Conservation (phyloP, 2,797 vertebrate species). For the Mallotus villosus region DNA sequence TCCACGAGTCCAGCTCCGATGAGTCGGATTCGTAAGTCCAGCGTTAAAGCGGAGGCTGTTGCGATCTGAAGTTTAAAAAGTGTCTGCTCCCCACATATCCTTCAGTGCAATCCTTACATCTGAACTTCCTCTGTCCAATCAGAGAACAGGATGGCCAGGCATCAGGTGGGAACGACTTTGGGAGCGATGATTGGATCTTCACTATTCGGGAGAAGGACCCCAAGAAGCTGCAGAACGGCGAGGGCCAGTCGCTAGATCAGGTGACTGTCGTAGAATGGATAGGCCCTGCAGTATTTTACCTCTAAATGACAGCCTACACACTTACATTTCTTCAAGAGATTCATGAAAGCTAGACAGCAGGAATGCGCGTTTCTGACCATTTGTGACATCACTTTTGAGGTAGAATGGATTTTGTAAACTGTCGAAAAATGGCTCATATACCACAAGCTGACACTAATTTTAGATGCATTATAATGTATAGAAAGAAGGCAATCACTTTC, state of each 20-base stretch:
- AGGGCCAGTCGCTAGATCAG: conserved; percentile 75
- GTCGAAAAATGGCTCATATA: no score
- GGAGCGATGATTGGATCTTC: conserved; percentile 91
- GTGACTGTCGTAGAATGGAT: conserved; percentile 75
- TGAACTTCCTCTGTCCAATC: conserved; percentile 35
- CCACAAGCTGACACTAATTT: no score
- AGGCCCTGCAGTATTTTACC: neutral
- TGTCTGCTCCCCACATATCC: no score
- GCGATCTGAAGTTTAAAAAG: neutral
- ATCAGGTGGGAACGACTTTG: conserved; percentile 89
- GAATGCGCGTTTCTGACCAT: no score
- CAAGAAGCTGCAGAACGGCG: conserved; percentile 91
- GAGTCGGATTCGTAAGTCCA: conserved; percentile 90
- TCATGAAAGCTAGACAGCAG: neutral
- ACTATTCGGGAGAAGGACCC: conserved; percentile 93
- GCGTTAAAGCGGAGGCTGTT: neutral
- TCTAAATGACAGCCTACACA: neutral
- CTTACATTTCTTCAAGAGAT: neutral
- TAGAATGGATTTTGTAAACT: neutral
- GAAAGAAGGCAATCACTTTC: no score
- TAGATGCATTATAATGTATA: no score
- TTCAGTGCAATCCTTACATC: neutral
- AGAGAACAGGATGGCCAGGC: conserved; percentile 94
- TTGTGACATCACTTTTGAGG: neutral
- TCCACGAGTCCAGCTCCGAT: conserved; percentile 89